Base-by-base conservation (phyloP, 2,888 invertebrate genomes). In the Gymnoscelis rufifasciata region DNA sequence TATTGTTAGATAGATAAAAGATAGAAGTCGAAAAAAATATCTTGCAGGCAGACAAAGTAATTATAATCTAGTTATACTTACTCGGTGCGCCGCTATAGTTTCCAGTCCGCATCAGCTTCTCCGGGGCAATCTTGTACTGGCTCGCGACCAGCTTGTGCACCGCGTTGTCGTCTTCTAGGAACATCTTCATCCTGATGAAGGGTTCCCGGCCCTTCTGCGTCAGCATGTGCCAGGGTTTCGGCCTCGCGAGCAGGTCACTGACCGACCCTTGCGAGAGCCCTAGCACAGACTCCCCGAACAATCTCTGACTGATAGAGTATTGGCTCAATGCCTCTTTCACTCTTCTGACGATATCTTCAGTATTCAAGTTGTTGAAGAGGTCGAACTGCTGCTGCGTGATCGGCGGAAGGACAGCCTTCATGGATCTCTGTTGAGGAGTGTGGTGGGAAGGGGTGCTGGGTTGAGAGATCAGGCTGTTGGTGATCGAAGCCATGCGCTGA, bases 341-440 rank as follows among this genome's bases (percentile, higher is more conserved):
- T 84, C 97, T 95, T 68, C 97, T 94, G 42, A 99, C 99, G 62
- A 99, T 97, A 58, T 99, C 98, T 86, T 99, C 99, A 0, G 99
- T 99, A 79, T 99, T 98, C 57, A 99, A 91, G 78, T 97, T 97
- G 76, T 98, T 96, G 89, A 97, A 98, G 88, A 97, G 93, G 83
- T 99, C 99, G 82, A 99, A 99, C 75, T 99, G 98, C 69, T 99
- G 98, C 75, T 99, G 99, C 0, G 98, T 98, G 59, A 99, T 98
- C 1, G 99, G 98, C 30, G 98, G 98, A 63, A 99, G 91, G 36
- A 99, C 98, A 23, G 98, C 97, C 87, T 97, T 97, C 67, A 97
- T 92, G 10, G 98, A 97, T 60, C 98, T 90, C 73, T 96, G 96
- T 33, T 93, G 93, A 10, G 93, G 91, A 40, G 93, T 90, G 69